Evolutionary conservation across 1,140 invertebrate species (phyloP), one percentile per base, ranked within the genome.

Genomic region (Drosophila varians): DNA sequence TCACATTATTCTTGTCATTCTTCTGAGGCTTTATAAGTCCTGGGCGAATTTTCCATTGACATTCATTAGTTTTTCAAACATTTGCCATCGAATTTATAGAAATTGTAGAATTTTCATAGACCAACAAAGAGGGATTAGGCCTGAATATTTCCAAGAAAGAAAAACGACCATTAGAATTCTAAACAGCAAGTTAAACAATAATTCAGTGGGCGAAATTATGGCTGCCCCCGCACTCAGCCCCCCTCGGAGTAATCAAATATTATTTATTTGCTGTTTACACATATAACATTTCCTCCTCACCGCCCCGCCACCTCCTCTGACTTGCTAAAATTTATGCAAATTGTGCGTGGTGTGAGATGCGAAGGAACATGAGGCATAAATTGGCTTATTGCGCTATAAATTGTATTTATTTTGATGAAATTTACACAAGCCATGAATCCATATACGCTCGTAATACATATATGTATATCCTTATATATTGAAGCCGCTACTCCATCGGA

Each of bases 371-470:
- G 76, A 53, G 48, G 80, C 76, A 86, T 86, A 86, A 86, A 86
- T 84, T 84, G 80, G 80, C 80, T 84, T 84, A 84, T 84, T 86
- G 64, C 80, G 80, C 80, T 80, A 86, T 84, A 86, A 86, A 86
- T 86, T 86, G 77, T 86, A 86, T 86, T 86, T 86, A 86, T 86
- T 86, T 80, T 86, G 82, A 86, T 86, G 76, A 86, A 86, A 86
- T 86, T 86, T 86, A 77, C 80, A 80, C 62, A 82, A 42, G 40
- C 31, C 34, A 16, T 6, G 31, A 7, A 61, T 70, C 25, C 40
- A 61, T 51, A 45, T 49, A 26, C 40, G 31, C 34, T 3, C 9
- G 11, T 4, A 31, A 18, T 7, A 42, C 23, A 26, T 14, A 19
- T 45, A 16, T 47, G n/a, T 12, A 14, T 36, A 19, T 16, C 2